Evolutionary conservation across 2,113 vertebrate species (phyloP).

Genomic region (Callospermophilus lateralis): DNA sequence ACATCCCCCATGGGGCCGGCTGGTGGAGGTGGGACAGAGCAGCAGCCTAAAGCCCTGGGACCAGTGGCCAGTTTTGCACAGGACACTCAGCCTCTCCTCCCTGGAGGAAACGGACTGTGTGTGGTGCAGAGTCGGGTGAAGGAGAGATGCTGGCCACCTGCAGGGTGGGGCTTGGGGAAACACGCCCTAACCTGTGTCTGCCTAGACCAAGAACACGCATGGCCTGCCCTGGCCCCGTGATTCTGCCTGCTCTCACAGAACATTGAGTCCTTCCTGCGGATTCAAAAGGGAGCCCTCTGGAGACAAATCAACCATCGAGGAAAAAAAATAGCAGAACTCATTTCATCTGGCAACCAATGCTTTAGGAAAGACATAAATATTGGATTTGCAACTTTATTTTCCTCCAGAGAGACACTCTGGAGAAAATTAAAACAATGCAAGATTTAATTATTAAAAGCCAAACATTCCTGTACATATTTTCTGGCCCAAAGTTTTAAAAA

Average conservation of each 20-base stretch:
- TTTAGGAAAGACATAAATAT: constrained; percentile 80
- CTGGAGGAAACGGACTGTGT: neutral
- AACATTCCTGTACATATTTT: constrained; percentile 79
- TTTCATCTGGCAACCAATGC: constrained; percentile 70
- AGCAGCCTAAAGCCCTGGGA: constrained; percentile 17
- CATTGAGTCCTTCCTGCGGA: constrained; percentile 44
- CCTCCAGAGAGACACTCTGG: constrained; percentile 75
- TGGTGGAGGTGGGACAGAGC: neutral
- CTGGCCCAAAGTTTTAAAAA: constrained; percentile 78
- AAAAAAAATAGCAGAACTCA: constrained; percentile 70
- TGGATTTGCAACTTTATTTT: constrained; percentile 81
- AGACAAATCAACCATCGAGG: constrained; percentile 64
- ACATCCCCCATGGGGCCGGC: neutral
- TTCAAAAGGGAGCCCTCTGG: constrained; percentile 65
- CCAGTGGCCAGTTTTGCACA: constrained; percentile 13
- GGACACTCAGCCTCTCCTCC: neutral
- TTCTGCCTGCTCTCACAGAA: neutral
- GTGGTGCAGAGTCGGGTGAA: neutral
- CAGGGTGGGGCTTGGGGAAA: neutral
- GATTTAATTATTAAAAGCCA: constrained; percentile 85
- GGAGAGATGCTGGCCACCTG: neutral
- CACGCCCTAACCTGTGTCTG: neutral
- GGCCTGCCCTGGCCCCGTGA: fast-evolving
- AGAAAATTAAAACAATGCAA: constrained; percentile 85
- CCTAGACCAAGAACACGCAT: neutral